Evolutionary conservation across 2,113 vertebrate genomes (phyloP).

Genomic region (Ornithorhynchus anatinus): DNA sequence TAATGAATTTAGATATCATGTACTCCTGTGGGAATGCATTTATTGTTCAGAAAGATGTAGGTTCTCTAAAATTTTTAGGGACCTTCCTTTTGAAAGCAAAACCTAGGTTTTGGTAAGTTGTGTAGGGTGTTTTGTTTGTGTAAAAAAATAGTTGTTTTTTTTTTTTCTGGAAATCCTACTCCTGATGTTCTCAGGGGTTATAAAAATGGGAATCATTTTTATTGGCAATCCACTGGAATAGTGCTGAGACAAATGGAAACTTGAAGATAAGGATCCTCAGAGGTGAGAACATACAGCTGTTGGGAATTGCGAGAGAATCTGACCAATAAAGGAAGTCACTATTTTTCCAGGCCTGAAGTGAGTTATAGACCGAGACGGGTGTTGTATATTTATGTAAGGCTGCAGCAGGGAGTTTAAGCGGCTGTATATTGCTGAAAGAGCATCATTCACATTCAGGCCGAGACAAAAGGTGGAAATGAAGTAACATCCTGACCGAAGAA

Average conservation of each 20-base stretch:
- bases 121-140: neutral
- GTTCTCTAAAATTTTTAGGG: slow-evolving; percentile 44
- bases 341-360: slow-evolving; percentile 92
- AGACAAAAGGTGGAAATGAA: slow-evolving; percentile 99
- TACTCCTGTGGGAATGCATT: neutral
- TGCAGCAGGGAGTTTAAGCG: slow-evolving; percentile 87
- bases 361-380: slow-evolving; percentile 87
- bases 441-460: slow-evolving; percentile 90
- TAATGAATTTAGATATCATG: no score
- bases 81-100: slow-evolving; percentile 49
- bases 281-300: slow-evolving; percentile 85
- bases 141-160: no score
- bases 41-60: slow-evolving; percentile 54
- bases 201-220: slow-evolving; percentile 85
- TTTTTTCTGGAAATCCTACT: slow-evolving; percentile 63
- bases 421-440: slow-evolving; percentile 98
- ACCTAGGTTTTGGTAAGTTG: slow-evolving; percentile 51
- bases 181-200: slow-evolving; percentile 75
- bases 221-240: slow-evolving; percentile 82
- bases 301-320: slow-evolving; percentile 87
- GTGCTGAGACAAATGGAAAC: slow-evolving; percentile 86
- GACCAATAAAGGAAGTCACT: slow-evolving; percentile 99
- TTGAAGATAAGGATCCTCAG: slow-evolving; percentile 83
- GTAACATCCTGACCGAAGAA: slow-evolving; percentile 93
- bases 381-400: slow-evolving; percentile 97